Conservation (phyloP, 2,113 vertebrate species). For the Lucifuga dentata region DNA sequence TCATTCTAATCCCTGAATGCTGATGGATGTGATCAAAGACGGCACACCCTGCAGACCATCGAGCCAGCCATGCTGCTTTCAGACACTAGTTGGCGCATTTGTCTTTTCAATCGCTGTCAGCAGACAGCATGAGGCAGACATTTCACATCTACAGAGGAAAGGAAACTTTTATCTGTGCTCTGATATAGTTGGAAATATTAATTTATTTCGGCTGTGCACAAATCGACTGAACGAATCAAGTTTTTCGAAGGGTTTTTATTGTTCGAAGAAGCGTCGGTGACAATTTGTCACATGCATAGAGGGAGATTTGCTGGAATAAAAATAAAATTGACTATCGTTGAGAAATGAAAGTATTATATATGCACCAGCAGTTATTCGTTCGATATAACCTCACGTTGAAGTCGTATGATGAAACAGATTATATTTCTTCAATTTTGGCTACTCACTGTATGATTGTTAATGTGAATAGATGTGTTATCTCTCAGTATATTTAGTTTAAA, state of each 20-base stretch:
- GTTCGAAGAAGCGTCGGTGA: rapidly evolving
- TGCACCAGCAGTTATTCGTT: slow-evolving; percentile 50
- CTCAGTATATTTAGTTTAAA: background rate
- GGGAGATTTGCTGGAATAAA: background rate
- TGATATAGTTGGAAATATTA: slow-evolving; percentile 21
- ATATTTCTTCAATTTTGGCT: background rate
- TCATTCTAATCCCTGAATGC: slow-evolving; percentile 45
- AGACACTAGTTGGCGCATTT: slow-evolving; percentile 87
- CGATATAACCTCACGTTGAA: background rate
- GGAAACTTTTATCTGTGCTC: slow-evolving; percentile 37
- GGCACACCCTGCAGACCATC: slow-evolving; percentile 67
- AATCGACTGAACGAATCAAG: background rate
- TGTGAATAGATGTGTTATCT: background rate
- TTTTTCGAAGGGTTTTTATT: background rate
- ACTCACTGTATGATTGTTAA: background rate
- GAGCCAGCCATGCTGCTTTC: slow-evolving; percentile 56
- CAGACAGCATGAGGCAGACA: slow-evolving; percentile 47
- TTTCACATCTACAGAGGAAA: slow-evolving; percentile 50
- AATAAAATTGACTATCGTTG: background rate
- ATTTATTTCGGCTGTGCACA: background rate
- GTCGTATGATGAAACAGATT: background rate
- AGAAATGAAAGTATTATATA: background rate
- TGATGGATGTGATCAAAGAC: slow-evolving; percentile 44
- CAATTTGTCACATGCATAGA: background rate
- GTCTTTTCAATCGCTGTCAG: slow-evolving; percentile 76